A percentile compares a stretch with the other conserved stretches of the same genome.
phyloP scores from a whole-genome alignment of 2,113 vertebrate species.

The Todiramphus chloris region DNA sequence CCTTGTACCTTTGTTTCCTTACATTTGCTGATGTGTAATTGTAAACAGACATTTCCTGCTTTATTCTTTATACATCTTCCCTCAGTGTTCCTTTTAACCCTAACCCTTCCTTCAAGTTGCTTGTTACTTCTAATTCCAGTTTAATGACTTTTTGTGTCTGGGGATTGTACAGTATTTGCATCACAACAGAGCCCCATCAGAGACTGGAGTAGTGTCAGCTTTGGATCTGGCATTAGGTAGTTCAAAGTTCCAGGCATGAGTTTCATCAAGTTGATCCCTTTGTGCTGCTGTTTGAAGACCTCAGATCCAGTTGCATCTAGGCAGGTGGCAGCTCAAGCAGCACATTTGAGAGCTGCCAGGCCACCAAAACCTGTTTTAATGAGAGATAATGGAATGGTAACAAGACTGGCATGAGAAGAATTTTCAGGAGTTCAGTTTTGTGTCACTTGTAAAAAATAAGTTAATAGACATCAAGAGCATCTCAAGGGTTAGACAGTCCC shows the following conservation, averaged over 20 bases:
- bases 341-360: background rate
- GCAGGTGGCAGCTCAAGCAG: background rate
- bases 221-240: background rate
- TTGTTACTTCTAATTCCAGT: conserved; percentile 23
- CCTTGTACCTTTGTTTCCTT: background rate
- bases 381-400: background rate
- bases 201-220: background rate
- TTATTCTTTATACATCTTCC: background rate
- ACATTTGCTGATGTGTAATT: background rate
- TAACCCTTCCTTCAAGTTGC: background rate
- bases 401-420: background rate
- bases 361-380: background rate
- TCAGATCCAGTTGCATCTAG: background rate
- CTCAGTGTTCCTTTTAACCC: background rate
- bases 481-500: background rate
- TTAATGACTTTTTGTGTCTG: conserved; percentile 22
- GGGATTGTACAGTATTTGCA: conserved; percentile 5
- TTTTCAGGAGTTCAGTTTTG: background rate
- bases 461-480: background rate
- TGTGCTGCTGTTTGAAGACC: background rate
- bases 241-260: background rate
- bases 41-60: background rate
- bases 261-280: background rate
- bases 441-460: background rate
- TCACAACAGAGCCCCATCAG: background rate